These are phyloP conservation scores for Homarus americanus DNA, from an alignment of 1,140 invertebrate species.

Conservation along the genomic window DNA sequence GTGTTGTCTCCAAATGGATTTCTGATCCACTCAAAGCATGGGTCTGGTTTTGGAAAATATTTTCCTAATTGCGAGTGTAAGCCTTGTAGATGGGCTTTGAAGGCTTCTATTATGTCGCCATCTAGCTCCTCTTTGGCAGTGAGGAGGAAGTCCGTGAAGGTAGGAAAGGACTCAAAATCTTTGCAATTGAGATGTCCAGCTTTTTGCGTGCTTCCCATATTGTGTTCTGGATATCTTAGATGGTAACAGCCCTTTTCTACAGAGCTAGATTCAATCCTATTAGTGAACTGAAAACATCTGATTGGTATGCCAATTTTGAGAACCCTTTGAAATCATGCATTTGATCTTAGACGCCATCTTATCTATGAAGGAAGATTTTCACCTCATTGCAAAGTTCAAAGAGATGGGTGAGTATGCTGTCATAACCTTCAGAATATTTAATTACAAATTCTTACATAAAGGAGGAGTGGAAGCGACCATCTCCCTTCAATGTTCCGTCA, in stretches of 20 bases:
- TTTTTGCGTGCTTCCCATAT: constrained; percentile 21
- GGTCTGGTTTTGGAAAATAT: constrained; percentile 32
- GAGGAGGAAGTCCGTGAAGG: constrained; percentile 39
- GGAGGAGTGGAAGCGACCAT: too few species aligned
- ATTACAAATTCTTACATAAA: too few species aligned
- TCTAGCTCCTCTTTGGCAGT: constrained; percentile 43
- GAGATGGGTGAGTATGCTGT: not conserved
- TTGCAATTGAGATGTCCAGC: constrained; percentile 19
- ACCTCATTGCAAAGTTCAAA: constrained; percentile 56
- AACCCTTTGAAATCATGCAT: constrained; percentile 31
- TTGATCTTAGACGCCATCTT: constrained; percentile 30
- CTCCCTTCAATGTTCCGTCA: too few species aligned
- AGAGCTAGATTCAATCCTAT: constrained; percentile 36
- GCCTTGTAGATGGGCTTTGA: constrained; percentile 24
- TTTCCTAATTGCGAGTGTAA: constrained; percentile 39
- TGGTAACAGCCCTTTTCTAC: constrained; percentile 34
- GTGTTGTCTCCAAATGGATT: constrained; percentile 39
- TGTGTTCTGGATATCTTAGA: constrained; percentile 21
- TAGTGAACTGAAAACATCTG: constrained; percentile 30
- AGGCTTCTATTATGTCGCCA: constrained; percentile 23
- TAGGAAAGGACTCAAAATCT: constrained; percentile 47
- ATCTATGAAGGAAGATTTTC: constrained; percentile 44
- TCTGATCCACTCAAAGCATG: constrained; percentile 40
- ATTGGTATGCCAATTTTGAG: constrained; percentile 44
- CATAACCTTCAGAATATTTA: too few species aligned